Evolutionary conservation across 2,797 vertebrate genomes (phyloP).

Genomic region (Pogonophryne albipinna): DNA sequence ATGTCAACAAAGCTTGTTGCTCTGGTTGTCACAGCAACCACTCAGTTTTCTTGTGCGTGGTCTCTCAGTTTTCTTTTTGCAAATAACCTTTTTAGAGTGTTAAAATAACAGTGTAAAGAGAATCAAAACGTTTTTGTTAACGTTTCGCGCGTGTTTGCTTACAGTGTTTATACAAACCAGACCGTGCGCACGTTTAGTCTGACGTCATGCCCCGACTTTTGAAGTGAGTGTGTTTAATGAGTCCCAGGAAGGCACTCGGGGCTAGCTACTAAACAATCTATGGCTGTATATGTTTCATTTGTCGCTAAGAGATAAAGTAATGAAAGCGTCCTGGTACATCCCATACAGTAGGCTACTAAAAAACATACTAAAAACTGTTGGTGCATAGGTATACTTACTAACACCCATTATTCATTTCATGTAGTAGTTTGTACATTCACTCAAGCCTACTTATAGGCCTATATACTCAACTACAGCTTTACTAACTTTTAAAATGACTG

Average conservation of each 20-base stretch:
- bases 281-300: constrained; percentile 10
- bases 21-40: constrained; percentile 37
- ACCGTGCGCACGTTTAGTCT: not conserved
- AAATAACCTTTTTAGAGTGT: no score
- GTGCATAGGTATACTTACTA: not conserved
- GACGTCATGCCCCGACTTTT: constrained; percentile 32
- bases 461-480: no score
- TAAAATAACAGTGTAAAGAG: not conserved
- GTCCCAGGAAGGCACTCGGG: no score
- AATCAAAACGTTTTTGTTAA: not conserved
- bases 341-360: not conserved
- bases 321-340: not conserved
- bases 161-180: constrained; percentile 23
- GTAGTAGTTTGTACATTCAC: no score
- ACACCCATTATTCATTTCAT: not conserved
- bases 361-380: not conserved
- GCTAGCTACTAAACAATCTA: not conserved
- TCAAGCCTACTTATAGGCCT: no score
- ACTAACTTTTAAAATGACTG: no score
- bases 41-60: fast-evolving
- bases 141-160: constrained; percentile 7
- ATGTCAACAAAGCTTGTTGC: constrained; percentile 50
- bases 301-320: constrained; percentile 1
- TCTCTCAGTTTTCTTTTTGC: not conserved
- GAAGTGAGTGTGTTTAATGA: constrained; percentile 9